Percentiles rank a stretch among this genome's conserved stretches.
Conservation (phyloP, 1,140 invertebrate genomes). For the Archivesica marissinica region DNA sequence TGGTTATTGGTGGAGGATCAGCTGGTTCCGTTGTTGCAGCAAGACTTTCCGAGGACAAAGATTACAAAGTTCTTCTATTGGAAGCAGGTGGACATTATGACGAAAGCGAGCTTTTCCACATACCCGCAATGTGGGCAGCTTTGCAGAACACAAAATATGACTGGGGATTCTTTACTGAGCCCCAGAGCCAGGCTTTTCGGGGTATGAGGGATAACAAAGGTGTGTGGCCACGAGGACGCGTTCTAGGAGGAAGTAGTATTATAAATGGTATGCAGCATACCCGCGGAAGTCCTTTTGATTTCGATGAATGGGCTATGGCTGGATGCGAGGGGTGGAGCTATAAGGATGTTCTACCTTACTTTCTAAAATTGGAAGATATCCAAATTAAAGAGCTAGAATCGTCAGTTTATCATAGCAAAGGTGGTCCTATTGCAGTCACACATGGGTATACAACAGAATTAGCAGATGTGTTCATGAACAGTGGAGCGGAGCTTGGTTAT, state of each 20-base stretch:
- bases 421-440: constrained; percentile 14
- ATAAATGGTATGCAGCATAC: constrained; percentile 88
- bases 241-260: constrained; percentile 70
- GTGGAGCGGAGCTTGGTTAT: constrained; percentile 71
- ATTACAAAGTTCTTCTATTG: constrained; percentile 91
- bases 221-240: constrained; percentile 88
- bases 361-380: constrained; percentile 87
- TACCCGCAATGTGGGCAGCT: constrained; percentile 62
- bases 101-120: constrained; percentile 89
- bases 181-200: constrained; percentile 86
- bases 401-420: constrained; percentile 38
- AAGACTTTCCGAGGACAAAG: constrained; percentile 90
- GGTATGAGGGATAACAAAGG: constrained; percentile 2
- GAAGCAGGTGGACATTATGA: constrained; percentile 97
- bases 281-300: constrained; percentile 95
- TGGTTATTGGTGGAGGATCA: constrained; percentile 92
- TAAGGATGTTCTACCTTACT: constrained; percentile 55
- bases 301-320: constrained; percentile 87
- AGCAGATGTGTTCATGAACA: neutral
- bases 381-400: neutral
- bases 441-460: neutral
- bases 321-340: constrained; percentile 86
- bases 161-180: constrained; percentile 96
- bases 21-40: constrained; percentile 97
- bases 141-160: constrained; percentile 86